Evolutionary conservation across 2,113 vertebrate species (phyloP), one percentile per base, ranked within the genome.

Genomic region (Synodontis membranacea): DNA sequence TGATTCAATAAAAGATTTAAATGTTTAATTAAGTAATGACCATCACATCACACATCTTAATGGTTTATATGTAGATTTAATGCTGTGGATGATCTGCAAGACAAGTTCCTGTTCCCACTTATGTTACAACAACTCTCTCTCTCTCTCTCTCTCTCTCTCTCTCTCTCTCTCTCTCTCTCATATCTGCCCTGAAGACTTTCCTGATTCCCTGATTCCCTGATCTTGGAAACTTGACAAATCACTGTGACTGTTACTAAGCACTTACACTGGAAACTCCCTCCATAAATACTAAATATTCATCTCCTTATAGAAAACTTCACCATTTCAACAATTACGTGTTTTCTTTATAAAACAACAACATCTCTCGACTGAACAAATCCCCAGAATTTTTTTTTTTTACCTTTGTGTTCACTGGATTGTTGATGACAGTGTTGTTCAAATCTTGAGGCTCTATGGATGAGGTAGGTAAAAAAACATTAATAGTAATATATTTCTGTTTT

Each of bases 371-470:
- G 34, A n/a, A 48, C 12, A 48, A n/a, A 50, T 76, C 5, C 50
- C 0, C 2, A 78, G 6, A 31, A 52, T n/a, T n/a, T n/a, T n/a
- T 12, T 10, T 1, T 54, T 48, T n/a, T 54, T 34, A 52, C 7
- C 72, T 56, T 64, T 54, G 84, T 85, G 42, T 74, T 84, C 15
- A 28, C 0, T 4, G n/a, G 25, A 2, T 0, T 76, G 44, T 64
- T 6, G 39, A 42, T 5, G 4, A 6, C 10, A 62, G 37, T 46
- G 37, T 8, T 48, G n/a, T 79, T 31, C 50, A 19, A 1, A 56
- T 76, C 74, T 54, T 84, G 62, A 60, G 54, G 28, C 80, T 60
- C 80, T 86, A 17, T 82, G 44, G 23, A 83, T 19, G 15, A 62
- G 17, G 42, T 56, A 44, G n/a, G 42, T 4, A 7, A 50, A 34